Evolutionary conservation across 2,888 invertebrate species (phyloP).

Genomic region (Perizoma flavofasciatum): DNA sequence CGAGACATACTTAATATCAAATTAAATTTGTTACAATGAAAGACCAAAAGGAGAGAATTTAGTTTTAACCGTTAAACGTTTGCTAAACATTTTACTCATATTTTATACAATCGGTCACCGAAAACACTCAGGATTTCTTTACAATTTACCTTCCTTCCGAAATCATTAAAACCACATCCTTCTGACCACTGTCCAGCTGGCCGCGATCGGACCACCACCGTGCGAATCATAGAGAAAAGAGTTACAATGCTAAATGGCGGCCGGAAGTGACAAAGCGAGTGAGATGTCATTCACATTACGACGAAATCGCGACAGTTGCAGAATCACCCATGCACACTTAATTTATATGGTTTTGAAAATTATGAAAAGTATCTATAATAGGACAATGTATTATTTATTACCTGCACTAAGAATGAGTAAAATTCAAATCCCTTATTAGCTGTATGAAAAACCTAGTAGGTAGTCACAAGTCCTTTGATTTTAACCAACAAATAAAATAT

Average conservation of each 20-base stretch:
- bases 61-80: too few species aligned
- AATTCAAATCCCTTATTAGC: too few species aligned
- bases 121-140: constrained; percentile 18
- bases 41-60: too few species aligned
- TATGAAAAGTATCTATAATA: background rate
- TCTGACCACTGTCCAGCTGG: constrained; percentile 22
- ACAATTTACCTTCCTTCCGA: constrained; percentile 33
- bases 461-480: too few species aligned
- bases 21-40: too few species aligned
- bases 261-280: constrained; percentile 43
- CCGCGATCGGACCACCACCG: constrained; percentile 52
- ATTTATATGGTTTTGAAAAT: constrained; percentile 10
- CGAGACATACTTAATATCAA: too few species aligned
- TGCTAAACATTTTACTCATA: too few species aligned
- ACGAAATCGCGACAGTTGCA: too few species aligned
- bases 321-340: constrained; percentile 40
- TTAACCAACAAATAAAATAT: too few species aligned
- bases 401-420: too few species aligned
- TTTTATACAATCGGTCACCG: constrained; percentile 16
- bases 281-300: constrained; percentile 36
- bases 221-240: constrained; percentile 46
- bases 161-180: constrained; percentile 34
- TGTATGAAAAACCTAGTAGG: too few species aligned
- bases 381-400: too few species aligned
- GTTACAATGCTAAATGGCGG: constrained; percentile 38